These are phyloP conservation scores for Entomyzon cyanotis DNA, from an alignment of 2,113 vertebrate species.

Conservation along the genomic window DNA sequence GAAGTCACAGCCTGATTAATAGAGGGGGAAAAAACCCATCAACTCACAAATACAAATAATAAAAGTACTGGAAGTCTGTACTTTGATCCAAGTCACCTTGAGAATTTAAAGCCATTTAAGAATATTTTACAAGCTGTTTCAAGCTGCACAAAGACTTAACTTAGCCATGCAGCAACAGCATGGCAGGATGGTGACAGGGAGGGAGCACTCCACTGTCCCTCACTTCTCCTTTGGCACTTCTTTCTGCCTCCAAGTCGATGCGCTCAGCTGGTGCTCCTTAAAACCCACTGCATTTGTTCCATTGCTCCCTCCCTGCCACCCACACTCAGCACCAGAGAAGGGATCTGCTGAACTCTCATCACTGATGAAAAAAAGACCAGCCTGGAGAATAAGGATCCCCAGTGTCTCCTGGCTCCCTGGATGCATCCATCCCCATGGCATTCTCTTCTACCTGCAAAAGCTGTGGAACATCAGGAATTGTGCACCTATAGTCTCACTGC, in stretches of 20 bases:
- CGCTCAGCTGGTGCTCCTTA: background rate
- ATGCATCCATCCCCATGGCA: background rate
- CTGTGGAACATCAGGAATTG: background rate
- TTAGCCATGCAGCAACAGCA: background rate
- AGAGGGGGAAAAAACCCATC: background rate
- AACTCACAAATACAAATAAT: background rate
- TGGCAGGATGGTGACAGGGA: background rate
- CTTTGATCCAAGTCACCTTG: background rate
- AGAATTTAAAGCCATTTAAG: background rate
- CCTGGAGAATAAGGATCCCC: background rate
- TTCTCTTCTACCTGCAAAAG: background rate
- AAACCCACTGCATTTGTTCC: fast-evolving
- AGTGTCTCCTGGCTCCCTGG: fast-evolving
- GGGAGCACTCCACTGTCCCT: background rate
- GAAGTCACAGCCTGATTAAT: background rate
- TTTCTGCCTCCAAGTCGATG: background rate
- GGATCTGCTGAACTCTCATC: background rate
- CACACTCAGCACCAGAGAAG: fast-evolving
- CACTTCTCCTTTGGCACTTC: background rate
- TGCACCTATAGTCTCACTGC: background rate
- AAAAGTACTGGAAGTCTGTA: background rate
- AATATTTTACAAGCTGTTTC: background rate
- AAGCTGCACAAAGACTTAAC: background rate
- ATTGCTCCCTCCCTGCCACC: background rate
- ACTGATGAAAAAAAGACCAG: background rate